Evolutionary conservation across 2,113 vertebrate genomes (phyloP).

Genomic region (Rhinogobius similis): DNA sequence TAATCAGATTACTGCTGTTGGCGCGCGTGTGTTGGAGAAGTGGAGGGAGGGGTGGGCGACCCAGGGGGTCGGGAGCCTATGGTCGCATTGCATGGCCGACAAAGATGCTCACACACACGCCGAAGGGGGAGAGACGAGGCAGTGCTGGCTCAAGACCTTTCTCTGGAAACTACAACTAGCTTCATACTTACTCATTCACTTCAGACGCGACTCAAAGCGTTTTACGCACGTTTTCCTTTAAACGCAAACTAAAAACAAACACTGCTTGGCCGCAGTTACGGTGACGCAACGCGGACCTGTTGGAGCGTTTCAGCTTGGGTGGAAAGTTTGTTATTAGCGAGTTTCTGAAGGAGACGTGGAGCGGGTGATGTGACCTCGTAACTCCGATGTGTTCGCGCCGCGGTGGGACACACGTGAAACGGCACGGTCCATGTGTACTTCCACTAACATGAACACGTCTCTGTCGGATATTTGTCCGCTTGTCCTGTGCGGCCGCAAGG

Average conservation of each 20-base stretch:
- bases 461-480: conserved; percentile 57
- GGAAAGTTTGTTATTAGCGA: neutral
- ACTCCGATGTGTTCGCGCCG: conserved; percentile 27
- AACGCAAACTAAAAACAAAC: neutral
- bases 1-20: conserved; percentile 67
- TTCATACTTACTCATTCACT: neutral
- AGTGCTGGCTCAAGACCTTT: conserved; percentile 11
- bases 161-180: neutral
- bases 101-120: conserved; percentile 51
- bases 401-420: conserved; percentile 44
- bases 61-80: conserved; percentile 52
- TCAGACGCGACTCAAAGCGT: neutral
- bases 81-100: conserved; percentile 34
- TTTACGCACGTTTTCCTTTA: neutral
- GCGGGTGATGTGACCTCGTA: conserved; percentile 48
- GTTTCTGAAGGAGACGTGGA: neutral
- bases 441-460: conserved; percentile 56
- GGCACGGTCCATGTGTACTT: conserved; percentile 30
- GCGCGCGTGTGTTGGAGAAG: conserved; percentile 8
- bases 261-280: conserved; percentile 15
- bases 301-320: conserved; percentile 3
- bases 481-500: conserved; percentile 44
- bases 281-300: conserved; percentile 32
- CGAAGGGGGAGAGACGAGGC: conserved; percentile 15
- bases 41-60: conserved; percentile 32